Evolutionary conservation across 2,888 invertebrate genomes (phyloP), one percentile per base, ranked within the genome.

Genomic region (Leucoma salicis): DNA sequence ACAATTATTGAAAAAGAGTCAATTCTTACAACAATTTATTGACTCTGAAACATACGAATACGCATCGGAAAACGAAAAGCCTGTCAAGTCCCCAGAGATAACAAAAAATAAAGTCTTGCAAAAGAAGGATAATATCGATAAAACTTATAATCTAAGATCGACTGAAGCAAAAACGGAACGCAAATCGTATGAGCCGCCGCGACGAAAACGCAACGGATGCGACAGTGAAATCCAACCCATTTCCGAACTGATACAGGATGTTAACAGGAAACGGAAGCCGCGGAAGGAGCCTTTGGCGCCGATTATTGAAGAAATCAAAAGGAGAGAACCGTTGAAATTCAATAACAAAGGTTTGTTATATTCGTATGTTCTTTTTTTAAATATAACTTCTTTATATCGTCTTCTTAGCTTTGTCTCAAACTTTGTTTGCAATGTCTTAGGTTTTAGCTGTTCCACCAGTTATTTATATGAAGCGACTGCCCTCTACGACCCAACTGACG

Each of bases 301-400:
- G n/a, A 82, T 88, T 14, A 76, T 87, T 21, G 82, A 84, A 52
- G 84, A 86, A 56, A 78, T 87, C 24, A 82, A 77, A 49, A 79
- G 58, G 35, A 66, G 82, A 12, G 82, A 85, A 27, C 74, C 79
- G 0, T 41, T 80, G 14, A 84, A 81, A 44, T 46, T 53, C 5
- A 57, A 57, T 11, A 69, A 61, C 38, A 79, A 72, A 58, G 77
- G 71, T 21, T 71, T n/a, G n/a, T n/a, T n/a, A n/a, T n/a, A n/a
- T n/a, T n/a, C n/a, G n/a, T n/a, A n/a, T n/a, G n/a, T n/a, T n/a
- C n/a, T n/a, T n/a, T n/a, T n/a, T n/a, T n/a, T n/a, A n/a, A n/a
- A n/a, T n/a, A n/a, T n/a, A n/a, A n/a, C n/a, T n/a, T n/a, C n/a
- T n/a, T n/a, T n/a, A n/a, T n/a, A n/a, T n/a, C n/a, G n/a, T n/a